A percentile compares a stretch with the other conserved stretches of the same genome.
Evolutionary conservation across 1,140 invertebrate species (phyloP).

Genomic region (Metopolophium dirhodum): DNA sequence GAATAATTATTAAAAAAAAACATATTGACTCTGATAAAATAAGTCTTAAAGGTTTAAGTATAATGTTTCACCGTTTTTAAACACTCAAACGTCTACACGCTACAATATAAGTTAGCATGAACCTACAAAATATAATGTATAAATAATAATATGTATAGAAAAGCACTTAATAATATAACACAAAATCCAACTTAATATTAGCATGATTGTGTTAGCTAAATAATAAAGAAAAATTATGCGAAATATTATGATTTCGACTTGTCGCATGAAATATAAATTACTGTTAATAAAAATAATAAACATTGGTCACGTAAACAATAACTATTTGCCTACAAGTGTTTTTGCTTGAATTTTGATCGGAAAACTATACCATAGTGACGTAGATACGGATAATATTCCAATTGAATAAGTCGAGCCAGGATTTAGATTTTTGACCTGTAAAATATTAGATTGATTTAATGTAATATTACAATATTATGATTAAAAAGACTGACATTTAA

Average conservation of each 20-base stretch:
- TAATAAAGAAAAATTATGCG: not conserved
- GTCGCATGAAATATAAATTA: not conserved
- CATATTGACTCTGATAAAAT: not conserved
- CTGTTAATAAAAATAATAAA: not conserved
- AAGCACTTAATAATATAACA: not conserved
- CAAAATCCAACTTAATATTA: not conserved
- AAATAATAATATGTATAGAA: not conserved
- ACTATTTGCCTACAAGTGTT: not conserved
- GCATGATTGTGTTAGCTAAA: not conserved
- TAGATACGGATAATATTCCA: not conserved
- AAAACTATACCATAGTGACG: slow-evolving; percentile 9
- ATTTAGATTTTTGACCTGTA: not conserved
- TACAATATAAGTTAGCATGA: not conserved
- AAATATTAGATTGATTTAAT: not conserved
- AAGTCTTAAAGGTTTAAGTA: not conserved
- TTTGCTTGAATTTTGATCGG: not conserved
- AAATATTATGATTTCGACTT: not conserved
- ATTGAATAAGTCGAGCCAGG: not conserved
- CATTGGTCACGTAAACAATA: not conserved
- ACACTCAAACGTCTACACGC: not conserved
- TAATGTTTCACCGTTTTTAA: not conserved
- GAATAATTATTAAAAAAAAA: not conserved
- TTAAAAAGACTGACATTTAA: not conserved
- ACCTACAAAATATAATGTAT: not conserved
- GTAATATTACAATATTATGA: not conserved